A percentile compares a stretch with the other conserved stretches of the same genome.
Conservation (phyloP, 2,113 vertebrate species). For the Brienomyrus longianalis region DNA sequence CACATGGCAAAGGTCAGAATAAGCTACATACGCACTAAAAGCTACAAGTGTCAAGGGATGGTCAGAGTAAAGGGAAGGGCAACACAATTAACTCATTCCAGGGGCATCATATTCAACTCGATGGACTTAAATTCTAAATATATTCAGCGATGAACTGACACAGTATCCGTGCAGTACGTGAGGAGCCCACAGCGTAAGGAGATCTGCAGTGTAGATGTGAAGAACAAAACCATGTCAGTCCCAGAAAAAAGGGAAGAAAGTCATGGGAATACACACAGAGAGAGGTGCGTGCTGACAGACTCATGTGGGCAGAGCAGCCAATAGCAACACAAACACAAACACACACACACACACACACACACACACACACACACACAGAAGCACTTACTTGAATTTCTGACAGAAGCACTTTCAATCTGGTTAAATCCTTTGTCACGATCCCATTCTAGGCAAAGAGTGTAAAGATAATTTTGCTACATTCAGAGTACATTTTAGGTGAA, state of each 20-base stretch:
- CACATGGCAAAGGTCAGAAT: not conserved
- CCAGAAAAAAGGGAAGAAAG: not conserved
- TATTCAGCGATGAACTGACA: not conserved
- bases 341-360: not conserved
- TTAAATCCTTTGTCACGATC: conserved; percentile 92
- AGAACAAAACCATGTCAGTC: not conserved
- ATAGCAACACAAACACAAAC: not conserved
- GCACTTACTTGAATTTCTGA: conserved; percentile 84
- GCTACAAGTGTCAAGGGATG: not conserved
- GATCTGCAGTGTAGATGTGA: not conserved
- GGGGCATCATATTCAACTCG: not conserved
- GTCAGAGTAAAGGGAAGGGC: not conserved
- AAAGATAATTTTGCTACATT: not conserved
- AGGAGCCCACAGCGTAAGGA: not conserved
- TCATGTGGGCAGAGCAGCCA: not conserved
- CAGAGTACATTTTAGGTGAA: not conserved
- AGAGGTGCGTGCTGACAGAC: not conserved
- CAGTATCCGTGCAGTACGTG: not conserved
- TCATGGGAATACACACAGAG: not conserved
- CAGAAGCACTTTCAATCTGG: conserved; percentile 87
- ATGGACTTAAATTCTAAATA: not conserved
- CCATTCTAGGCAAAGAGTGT: conserved; percentile 72
- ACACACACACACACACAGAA: not conserved
- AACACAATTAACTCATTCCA: not conserved
- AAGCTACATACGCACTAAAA: not conserved